These are phyloP conservation scores for Oikopleura albicans DNA, from an alignment of 23 tunicate species.

Conservation along the genomic window DNA sequence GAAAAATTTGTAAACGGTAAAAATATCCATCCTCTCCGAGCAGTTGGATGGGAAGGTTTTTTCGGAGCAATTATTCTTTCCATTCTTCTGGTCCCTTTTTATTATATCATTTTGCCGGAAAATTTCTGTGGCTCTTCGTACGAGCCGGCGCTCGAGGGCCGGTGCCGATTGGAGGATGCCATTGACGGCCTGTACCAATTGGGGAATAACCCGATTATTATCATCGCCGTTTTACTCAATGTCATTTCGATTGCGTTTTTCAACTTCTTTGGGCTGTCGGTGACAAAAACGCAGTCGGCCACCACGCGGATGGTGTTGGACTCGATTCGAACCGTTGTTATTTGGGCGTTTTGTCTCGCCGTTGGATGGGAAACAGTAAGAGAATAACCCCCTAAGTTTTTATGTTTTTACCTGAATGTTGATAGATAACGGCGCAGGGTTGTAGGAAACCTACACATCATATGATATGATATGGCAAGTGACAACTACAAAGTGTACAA, in stretches of 20 bases:
- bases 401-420: background rate
- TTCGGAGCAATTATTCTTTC: conserved; percentile 80
- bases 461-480: background rate
- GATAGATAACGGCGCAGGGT: background rate
- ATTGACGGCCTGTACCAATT: conserved; percentile 80
- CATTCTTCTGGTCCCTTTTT: conserved; percentile 59
- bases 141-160: background rate
- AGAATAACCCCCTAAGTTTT: conserved; percentile 43
- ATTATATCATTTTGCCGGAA: conserved; percentile 29
- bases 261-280: conserved; percentile 87
- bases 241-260: conserved; percentile 84
- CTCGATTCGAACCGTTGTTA: conserved; percentile 75
- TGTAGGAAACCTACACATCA: background rate
- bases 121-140: background rate
- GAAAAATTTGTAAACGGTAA: conserved; percentile 89
- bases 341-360: conserved; percentile 63
- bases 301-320: conserved; percentile 98
- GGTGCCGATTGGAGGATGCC: conserved; percentile 56
- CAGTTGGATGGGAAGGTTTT: conserved; percentile 99
- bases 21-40: conserved; percentile 85
- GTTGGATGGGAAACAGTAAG: conserved; percentile 58
- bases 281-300: conserved; percentile 78
- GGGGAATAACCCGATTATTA: conserved; percentile 48
- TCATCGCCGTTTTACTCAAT: conserved; percentile 54
- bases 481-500: no score